These are phyloP conservation scores for Pachycephus smyrnensis DNA, from an alignment of 2,888 invertebrate genomes.

Conservation along the genomic window DNA sequence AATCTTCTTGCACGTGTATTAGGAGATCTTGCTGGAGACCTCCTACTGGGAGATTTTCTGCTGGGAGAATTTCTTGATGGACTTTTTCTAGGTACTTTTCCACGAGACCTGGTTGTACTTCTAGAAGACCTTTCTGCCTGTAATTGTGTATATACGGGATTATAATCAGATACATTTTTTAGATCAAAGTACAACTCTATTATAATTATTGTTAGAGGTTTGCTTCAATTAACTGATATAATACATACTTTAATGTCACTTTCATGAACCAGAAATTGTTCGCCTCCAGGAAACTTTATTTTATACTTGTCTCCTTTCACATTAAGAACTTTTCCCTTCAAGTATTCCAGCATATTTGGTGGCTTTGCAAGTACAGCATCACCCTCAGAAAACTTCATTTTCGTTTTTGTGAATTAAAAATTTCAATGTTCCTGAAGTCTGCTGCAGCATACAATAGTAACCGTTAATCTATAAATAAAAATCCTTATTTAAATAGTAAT, in stretches of 20 bases:
- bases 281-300: slow-evolving; percentile 53
- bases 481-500: neutral
- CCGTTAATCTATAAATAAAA: neutral
- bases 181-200: neutral
- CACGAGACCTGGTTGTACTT: slow-evolving; percentile 41
- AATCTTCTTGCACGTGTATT: slow-evolving; percentile 34
- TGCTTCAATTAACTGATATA: neutral
- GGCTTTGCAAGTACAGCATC: slow-evolving; percentile 56
- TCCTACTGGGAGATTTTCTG: slow-evolving; percentile 42
- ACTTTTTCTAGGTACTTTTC: slow-evolving; percentile 41
- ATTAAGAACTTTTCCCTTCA: slow-evolving; percentile 46
- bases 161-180: neutral
- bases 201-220: neutral
- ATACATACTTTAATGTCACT: slow-evolving; percentile 49
- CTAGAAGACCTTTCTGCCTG: slow-evolving; percentile 51
- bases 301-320: slow-evolving; percentile 48
- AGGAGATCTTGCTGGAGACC: slow-evolving; percentile 47
- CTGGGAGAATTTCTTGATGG: slow-evolving; percentile 47
- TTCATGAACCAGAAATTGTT: slow-evolving; percentile 44
- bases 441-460: neutral
- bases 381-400: slow-evolving; percentile 52
- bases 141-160: neutral
- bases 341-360: slow-evolving; percentile 47
- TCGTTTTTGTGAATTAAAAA: slow-evolving; percentile 15
- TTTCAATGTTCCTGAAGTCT: slow-evolving; percentile 14